Percentiles rank a stretch among this genome's conserved stretches.
Evolutionary conservation across 2,888 invertebrate species (phyloP).

Genomic region (Vandiemenella viatica): DNA sequence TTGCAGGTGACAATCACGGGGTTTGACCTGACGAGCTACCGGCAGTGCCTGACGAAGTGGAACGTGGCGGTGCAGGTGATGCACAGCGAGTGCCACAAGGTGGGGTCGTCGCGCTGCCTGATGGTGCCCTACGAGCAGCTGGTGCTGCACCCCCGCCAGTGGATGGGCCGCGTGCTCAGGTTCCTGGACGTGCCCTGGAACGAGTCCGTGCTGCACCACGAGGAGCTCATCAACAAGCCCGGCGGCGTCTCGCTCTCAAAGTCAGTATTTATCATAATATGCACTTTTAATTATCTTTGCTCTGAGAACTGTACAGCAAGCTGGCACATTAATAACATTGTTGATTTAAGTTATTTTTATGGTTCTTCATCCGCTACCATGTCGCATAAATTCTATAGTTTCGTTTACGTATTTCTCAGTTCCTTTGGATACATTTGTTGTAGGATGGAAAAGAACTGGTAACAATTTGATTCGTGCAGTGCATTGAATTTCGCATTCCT

Average conservation of each 20-base stretch:
- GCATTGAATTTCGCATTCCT: too few species aligned
- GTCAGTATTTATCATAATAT: constrained; percentile 37
- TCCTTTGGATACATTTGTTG: too few species aligned
- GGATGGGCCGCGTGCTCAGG: constrained; percentile 72
- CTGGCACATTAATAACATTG: too few species aligned
- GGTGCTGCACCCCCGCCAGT: constrained; percentile 79
- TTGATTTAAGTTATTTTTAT: too few species aligned
- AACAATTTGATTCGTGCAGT: too few species aligned
- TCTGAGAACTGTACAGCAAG: background rate
- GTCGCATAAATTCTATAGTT: too few species aligned
- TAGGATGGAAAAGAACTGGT: too few species aligned
- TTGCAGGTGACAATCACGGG: constrained; percentile 69
- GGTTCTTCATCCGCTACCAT: too few species aligned
- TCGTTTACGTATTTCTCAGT: too few species aligned
- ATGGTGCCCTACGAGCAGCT: constrained; percentile 94
- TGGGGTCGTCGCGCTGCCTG: constrained; percentile 63
- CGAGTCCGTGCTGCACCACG: constrained; percentile 91
- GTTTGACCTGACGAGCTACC: constrained; percentile 85
- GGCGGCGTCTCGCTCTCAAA: constrained; percentile 90
- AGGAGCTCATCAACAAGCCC: constrained; percentile 89
- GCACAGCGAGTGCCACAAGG: constrained; percentile 80
- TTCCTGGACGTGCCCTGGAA: constrained; percentile 92
- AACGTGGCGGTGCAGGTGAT: constrained; percentile 88
- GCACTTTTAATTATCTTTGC: background rate
- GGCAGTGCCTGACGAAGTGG: constrained; percentile 93